These are phyloP conservation scores for Melipona beecheii DNA, from an alignment of 2,888 invertebrate species.

Conservation along the genomic window DNA sequence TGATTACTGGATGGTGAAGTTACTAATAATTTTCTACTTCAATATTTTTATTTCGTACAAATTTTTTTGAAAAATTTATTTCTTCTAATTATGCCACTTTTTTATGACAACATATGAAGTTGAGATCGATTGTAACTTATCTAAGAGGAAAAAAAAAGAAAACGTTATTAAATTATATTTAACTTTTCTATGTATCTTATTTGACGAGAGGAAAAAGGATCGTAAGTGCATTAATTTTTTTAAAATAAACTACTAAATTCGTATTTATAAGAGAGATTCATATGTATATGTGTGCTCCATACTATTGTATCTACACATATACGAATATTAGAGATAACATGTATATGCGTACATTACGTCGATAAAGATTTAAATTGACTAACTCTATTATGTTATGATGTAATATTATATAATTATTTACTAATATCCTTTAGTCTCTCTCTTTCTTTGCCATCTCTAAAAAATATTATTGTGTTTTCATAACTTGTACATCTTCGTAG, in stretches of 20 bases:
- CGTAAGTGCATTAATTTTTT: not conserved
- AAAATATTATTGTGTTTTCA: not conserved
- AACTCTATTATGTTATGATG: not conserved
- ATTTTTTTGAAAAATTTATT: not conserved
- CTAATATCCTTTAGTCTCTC: not conserved
- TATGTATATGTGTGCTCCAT: not conserved
- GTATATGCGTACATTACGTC: not conserved
- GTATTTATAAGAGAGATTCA: not conserved
- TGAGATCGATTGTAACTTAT: not conserved
- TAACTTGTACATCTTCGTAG: not conserved
- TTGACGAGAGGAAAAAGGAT: not conserved
- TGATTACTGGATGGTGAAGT: not conserved
- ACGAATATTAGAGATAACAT: not conserved
- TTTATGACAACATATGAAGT: not conserved
- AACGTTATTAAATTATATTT: too few relatives aligned
- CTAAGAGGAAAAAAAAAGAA: too few relatives aligned
- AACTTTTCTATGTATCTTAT: not conserved
- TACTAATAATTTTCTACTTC: not conserved
- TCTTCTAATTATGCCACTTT: not conserved
- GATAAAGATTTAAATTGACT: not conserved
- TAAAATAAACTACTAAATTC: not conserved
- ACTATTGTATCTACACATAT: not conserved
- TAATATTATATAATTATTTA: not conserved
- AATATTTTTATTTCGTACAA: not conserved
- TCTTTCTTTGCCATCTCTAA: not conserved